phyloP scores from a whole-genome alignment of 2,113 vertebrate species.

The Capra hircus region DNA sequence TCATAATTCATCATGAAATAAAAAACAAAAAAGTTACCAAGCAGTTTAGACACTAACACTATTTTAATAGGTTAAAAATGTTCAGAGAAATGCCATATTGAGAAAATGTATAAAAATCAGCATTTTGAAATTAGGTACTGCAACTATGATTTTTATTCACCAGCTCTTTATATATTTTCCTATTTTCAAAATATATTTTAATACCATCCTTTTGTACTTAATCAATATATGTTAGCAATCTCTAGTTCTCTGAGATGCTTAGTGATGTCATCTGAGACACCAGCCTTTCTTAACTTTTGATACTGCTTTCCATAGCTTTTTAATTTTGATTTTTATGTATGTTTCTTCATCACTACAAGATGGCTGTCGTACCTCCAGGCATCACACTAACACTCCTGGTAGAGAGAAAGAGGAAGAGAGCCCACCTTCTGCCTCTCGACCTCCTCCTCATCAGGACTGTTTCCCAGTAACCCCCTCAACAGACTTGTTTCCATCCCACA shows the following conservation, averaged over 20 bases:
- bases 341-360: neutral
- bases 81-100: neutral
- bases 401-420: neutral
- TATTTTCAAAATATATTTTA: neutral
- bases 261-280: neutral
- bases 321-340: neutral
- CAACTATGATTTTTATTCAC: neutral
- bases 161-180: neutral
- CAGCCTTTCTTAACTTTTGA: neutral
- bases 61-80: neutral
- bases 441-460: neutral
- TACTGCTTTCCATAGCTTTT: neutral
- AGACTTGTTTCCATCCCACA: neutral
- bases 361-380: neutral
- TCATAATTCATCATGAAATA: neutral
- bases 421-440: neutral
- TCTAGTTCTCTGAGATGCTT: neutral
- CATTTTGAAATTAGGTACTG: neutral
- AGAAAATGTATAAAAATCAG: neutral
- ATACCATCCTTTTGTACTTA: neutral
- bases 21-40: neutral
- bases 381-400: neutral
- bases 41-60: neutral
- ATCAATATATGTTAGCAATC: neutral
- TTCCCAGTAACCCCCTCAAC: neutral